Evolutionary conservation across 2,113 vertebrate genomes (phyloP), one percentile per base, ranked within the genome.

Genomic region (Oryzias javanicus): DNA sequence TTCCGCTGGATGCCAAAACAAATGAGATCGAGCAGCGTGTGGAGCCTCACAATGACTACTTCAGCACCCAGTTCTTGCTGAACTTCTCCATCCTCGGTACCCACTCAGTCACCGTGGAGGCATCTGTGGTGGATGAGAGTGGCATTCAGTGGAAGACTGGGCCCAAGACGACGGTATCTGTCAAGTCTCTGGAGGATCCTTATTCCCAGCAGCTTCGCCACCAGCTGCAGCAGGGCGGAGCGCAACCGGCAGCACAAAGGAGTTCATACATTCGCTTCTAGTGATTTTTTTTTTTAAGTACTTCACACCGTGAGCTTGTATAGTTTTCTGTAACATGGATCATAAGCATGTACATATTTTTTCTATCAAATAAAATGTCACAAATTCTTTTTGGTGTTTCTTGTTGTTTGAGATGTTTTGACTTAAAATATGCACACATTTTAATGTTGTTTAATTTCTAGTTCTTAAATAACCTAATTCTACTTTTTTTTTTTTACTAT

Each of bases 31-130:
- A 98, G 75, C 96, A 98, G 89, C 92, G 91, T 15, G 97, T 99
- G 0, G 96, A 97, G 56, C 97, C 97, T 1, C 97, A 99, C 81
- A 99, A 99, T 0, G 97, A 99, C 85, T 99, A 98, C 89, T 99
- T 99, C 90, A 99, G 97, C 92, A 99, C 95, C 47, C 97, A 98
- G 69, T 99, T 99, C 78, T 82, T 99, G 72, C 84, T 99, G 53
- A 98, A 96, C 88, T 98, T 98, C 61, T 89, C 94, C 16, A 85
- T 97, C 60, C 88, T 98, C 57, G 97, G 97, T 29, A 97, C 92
- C 17, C 96, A 98, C 84, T 88, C 88, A 8, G 96, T 99, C 61
- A 94, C 93, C 0, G 97, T 99, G 61, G 97, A 99, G 80, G 96
- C 97, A 3, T 98, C 96, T 0, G 96, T 98, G 61, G 93, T 94